Evolutionary conservation across 2,888 invertebrate species (phyloP), one percentile per base, ranked within the genome.

Genomic region (Arrhopalites spinosus): DNA sequence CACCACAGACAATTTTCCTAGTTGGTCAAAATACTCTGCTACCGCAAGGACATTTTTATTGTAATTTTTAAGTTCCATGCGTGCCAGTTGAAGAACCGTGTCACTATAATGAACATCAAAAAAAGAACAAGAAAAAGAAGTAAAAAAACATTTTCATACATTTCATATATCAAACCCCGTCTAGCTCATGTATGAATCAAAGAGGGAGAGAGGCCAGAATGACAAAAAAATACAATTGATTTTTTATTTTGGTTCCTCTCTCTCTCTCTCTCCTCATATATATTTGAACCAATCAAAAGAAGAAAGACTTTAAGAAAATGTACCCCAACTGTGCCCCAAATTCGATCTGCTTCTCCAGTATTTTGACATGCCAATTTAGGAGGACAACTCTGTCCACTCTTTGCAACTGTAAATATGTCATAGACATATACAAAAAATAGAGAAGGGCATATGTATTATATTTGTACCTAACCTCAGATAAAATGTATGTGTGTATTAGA

Each of bases 11-110:
- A 82, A 87, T 88, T 94, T 91, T 84, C 92, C 92, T 84, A 91
- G 91, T 86, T 94, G 94, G 85, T 94, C 94, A 85, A 93, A 94
- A 86, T 94, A 94, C 85, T 95, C 95, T 0, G 93, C 94, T 27
- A 95, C 94, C 0, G 94, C 75, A 2, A 94, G 92, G 69, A 94
- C 94, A 86, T 92, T 92, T 84, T 91, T 91, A 85, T 93, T 94
- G 88, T 94, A 95, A 88, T 94, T 94, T 85, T 90, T 90, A 74
- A 95, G 89, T 87, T 95, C 95, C 93, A 94, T 94, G 85, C 91
- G 88, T 75, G 94, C 95, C 82, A 95, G 87, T 78, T 92, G 91
- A 81, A 94, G 90, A 82, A 91, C 91, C 75, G 93, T 91, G 87
- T 94, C 94, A 56, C 36, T 36, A 11, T n/a, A n/a, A n/a, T 11